Conservation (phyloP, 2,888 invertebrate species). For the Tillus elongatus region DNA sequence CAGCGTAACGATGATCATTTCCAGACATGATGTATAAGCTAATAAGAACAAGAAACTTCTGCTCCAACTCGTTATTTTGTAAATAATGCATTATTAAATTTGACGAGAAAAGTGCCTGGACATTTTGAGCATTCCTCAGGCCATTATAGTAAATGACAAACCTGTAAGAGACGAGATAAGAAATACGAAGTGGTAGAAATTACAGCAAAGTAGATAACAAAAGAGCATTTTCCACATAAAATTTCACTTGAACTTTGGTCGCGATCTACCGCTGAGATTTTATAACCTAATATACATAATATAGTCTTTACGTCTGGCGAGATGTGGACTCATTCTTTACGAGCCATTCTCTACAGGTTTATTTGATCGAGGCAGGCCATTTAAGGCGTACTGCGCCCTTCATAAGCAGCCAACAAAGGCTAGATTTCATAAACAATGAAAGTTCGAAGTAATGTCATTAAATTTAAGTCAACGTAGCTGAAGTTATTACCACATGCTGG, state of each 20-base stretch:
- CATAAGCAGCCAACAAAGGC: too few relatives aligned
- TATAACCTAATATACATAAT: constrained; percentile 33
- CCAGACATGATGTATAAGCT: too few relatives aligned
- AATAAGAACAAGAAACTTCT: too few relatives aligned
- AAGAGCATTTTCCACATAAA: constrained; percentile 31
- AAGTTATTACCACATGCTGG: too few relatives aligned
- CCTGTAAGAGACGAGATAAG: constrained; percentile 30
- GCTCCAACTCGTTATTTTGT: too few relatives aligned
- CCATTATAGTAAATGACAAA: constrained; percentile 21
- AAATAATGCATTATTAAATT: constrained; percentile 3
- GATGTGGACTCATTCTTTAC: constrained; percentile 26
- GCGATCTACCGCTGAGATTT: constrained; percentile 24
- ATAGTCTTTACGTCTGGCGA: constrained; percentile 29
- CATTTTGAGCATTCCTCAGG: constrained; percentile 15
- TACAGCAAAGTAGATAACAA: constrained; percentile 31
- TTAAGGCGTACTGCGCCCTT: too few relatives aligned
- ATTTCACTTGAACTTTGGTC: constrained; percentile 31
- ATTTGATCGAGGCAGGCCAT: too few relatives aligned
- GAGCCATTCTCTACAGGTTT: constrained; percentile 27
- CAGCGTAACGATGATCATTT: too few relatives aligned
- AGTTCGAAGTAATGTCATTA: too few relatives aligned
- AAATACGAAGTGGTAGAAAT: constrained; percentile 32
- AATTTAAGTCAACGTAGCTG: too few relatives aligned
- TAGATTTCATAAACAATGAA: too few relatives aligned
- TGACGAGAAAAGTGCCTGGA: constrained; percentile 6